Evolutionary conservation across 2,113 vertebrate genomes (phyloP), one percentile per base, ranked within the genome.

Genomic region (Podarcis cretensis): DNA sequence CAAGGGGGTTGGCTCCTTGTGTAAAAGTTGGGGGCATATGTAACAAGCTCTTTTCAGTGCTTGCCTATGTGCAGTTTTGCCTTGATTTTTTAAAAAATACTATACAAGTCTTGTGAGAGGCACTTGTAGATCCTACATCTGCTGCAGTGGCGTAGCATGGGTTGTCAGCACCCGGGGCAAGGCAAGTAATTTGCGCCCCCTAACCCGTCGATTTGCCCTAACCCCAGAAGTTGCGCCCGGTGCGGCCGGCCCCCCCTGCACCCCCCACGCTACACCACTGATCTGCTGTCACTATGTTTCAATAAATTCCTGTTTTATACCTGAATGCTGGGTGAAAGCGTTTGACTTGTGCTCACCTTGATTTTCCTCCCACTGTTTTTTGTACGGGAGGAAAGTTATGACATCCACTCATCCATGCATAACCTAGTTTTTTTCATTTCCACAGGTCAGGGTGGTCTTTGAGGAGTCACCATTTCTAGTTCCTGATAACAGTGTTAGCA

Each of bases 401-500:
- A 37, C 59, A 77, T 40, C 82, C 14, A 71, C 13, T 37, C 14
- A 7, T 0, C 83, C 25, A 54, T 10, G 2, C 48, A 12, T 54
- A 54, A 54, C 48, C 48, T 54, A 54, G 48, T 43, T 43, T 71
- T 71, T 0, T 87, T 89, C 83, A 8, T 89, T 92, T 86, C 32
- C 92, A 88, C 87, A 99, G 99, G 98, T 99, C 79, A 96, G 93
- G 92, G 96, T 98, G 20, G 96, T 98, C 86, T 99, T 99, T 95
- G 96, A 97, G 8, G 97, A 98, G 71, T 99, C 98, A 63, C 98
- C 99, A 69, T 99, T 99, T 96, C 98, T 98, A 88, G 98, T 99
- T 93, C 98, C 98, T 94, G 93, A 97, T 76, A 97, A 98, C 93
- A 98, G 98, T 74, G 98, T 99, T 92, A 97, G 97, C 93, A 98